Percentiles rank a stretch among this genome's conserved stretches.
phyloP scores from a whole-genome alignment of 2,888 invertebrate species.

The Colletes collaris region DNA sequence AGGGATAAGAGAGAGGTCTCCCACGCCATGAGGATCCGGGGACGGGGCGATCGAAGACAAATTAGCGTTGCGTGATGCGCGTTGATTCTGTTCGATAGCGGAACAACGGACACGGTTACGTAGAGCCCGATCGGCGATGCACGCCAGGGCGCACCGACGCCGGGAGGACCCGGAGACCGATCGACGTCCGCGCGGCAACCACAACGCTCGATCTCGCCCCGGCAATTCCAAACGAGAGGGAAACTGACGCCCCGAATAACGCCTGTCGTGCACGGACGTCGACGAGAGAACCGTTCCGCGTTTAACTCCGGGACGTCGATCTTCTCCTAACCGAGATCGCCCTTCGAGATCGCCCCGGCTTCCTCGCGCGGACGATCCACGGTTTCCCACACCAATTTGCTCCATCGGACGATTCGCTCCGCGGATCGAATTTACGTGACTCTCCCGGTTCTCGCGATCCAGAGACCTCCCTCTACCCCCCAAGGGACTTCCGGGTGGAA shows the following conservation, averaged over 20 bases:
- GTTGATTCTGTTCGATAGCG: conserved; percentile 81
- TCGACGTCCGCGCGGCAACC: conserved; percentile 9
- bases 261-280: conserved; percentile 19
- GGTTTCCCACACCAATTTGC: conserved; percentile 31
- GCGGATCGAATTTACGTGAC: background rate
- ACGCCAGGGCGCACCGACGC: conserved; percentile 2
- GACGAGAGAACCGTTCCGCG: conserved; percentile 28
- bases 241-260: conserved; percentile 39
- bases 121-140: conserved; percentile 56
- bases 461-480: background rate
- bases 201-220: conserved; percentile 5
- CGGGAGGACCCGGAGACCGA: background rate
- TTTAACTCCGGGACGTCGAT: conserved; percentile 43
- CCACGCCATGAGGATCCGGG: conserved; percentile 78
- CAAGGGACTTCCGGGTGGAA: background rate
- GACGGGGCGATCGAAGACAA: conserved; percentile 81
- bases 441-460: background rate
- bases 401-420: conserved; percentile 8
- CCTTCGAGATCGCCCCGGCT: background rate
- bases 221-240: conserved; percentile 10
- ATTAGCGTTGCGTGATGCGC: conserved; percentile 83
- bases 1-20: conserved; percentile 70
- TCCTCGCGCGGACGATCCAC: background rate
- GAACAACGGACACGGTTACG: conserved; percentile 79
- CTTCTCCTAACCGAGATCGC: conserved; percentile 12